Base-by-base conservation (phyloP, 1,140 invertebrate species). In the Wasmannia auropunctata region DNA sequence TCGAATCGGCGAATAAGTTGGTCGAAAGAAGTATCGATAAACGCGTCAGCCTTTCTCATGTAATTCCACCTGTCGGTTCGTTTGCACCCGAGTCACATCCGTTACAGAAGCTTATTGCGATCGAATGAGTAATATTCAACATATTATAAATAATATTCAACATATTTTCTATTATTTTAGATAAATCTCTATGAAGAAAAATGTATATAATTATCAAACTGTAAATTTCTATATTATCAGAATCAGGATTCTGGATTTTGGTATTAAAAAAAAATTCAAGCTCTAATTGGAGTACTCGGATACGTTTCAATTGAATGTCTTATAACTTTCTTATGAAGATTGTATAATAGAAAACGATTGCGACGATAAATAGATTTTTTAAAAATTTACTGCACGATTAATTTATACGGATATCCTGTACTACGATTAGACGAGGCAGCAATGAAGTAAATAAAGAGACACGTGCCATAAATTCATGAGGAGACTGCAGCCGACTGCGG, bases 21-120 rank as follows among this genome's bases (percentile, higher is more conserved):
- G 37, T 54, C n/a, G 74, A 46, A 70, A 65, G 69, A 80, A 60
- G 49, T 56, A 87, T 87, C 34, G 74, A 87, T 72, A 70, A 86
- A 51, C 25, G 51, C 34, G 72, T 54, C 62, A 77, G 46, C 31
- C 63, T 69, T 40, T n/a, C 40, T 46, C 16, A 34, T 49, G 16
- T 49, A 79, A 69, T 70, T 74, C 49, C 51, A 60, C 46, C 60
- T 51, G 65, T 62, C 49, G 28, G 43, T 72, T 49, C 67, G 67
- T 83, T 83, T 83, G 67, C 79, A 83, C 79, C 79, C 60, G 67
- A 58, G 51, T 34, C 79, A 58, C 79, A 72, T 54, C 37, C 51
- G 7, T 60, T 83, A 72, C 54, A 46, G 31, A 22, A 37, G 25
- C 37, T 83, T 60, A 72, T 83, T 74, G 37, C 25, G 49, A 46